Percentiles rank a stretch among this genome's conserved stretches.
These are phyloP conservation scores for Camponotus fellah DNA, from an alignment of 2,888 invertebrate genomes.

Conservation along the genomic window DNA sequence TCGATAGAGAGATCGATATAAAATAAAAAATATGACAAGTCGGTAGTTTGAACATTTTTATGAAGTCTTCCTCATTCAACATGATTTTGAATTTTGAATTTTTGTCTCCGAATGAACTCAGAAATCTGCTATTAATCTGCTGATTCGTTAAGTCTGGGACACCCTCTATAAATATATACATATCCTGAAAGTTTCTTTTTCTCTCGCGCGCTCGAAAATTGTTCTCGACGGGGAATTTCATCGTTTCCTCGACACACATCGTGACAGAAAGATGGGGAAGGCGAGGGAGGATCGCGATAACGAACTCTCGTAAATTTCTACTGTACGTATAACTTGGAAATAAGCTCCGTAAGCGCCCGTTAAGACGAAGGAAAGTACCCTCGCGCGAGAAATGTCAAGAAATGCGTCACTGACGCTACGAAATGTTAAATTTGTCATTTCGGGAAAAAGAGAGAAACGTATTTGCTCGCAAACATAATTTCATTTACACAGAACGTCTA, in stretches of 20 bases:
- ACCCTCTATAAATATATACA: background rate
- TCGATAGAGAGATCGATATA: too few relatives aligned
- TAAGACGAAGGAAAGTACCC: conserved; percentile 21
- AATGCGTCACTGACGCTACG: background rate
- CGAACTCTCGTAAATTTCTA: conserved; percentile 38
- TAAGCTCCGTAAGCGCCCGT: background rate
- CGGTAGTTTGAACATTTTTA: too few relatives aligned
- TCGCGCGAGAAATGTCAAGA: conserved; percentile 2
- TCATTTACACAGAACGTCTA: background rate
- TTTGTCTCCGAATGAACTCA: too few relatives aligned
- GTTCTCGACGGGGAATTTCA: conserved; percentile 24
- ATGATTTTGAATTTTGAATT: too few relatives aligned
- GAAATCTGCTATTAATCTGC: too few relatives aligned
- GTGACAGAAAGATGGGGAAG: conserved; percentile 5
- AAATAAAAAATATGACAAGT: too few relatives aligned
- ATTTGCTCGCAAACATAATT: background rate
- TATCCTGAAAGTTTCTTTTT: background rate
- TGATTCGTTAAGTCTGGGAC: too few relatives aligned
- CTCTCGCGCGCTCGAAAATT: background rate
- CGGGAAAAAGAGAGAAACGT: background rate
- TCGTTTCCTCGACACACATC: background rate
- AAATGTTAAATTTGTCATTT: conserved; percentile 8
- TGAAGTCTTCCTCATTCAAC: too few relatives aligned
- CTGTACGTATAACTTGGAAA: background rate
- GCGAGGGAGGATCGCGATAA: conserved; percentile 18